These are phyloP conservation scores for Aleadryas rufinucha DNA, from an alignment of 2,113 vertebrate genomes.

Conservation along the genomic window DNA sequence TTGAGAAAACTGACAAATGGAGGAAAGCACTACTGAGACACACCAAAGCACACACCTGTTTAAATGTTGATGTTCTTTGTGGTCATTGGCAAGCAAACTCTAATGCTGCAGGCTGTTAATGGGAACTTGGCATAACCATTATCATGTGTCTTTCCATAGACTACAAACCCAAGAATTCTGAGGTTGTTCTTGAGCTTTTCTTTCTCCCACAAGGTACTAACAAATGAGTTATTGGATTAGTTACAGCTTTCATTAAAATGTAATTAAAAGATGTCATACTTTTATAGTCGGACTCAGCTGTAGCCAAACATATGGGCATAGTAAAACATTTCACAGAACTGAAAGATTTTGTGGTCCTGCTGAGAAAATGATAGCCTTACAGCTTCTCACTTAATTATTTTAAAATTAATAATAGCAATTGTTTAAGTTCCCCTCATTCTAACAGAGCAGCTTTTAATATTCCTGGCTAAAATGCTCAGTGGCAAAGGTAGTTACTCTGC, in stretches of 20 bases:
- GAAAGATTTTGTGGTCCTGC: constrained; percentile 63
- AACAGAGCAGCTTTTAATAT: constrained; percentile 53
- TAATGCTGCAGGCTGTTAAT: background rate
- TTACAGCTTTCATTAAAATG: constrained; percentile 60
- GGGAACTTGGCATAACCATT: background rate
- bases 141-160: background rate
- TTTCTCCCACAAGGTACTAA: constrained; percentile 32
- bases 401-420: constrained; percentile 71
- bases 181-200: background rate
- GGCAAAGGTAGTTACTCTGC: background rate
- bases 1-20: background rate
- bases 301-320: constrained; percentile 64
- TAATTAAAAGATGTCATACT: constrained; percentile 70
- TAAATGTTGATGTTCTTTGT: background rate
- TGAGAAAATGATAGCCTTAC: constrained; percentile 67
- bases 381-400: constrained; percentile 65
- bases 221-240: constrained; percentile 55
- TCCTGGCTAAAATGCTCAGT: constrained; percentile 50
- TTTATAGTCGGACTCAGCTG: constrained; percentile 66
- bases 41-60: background rate
- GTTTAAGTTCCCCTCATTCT: constrained; percentile 50
- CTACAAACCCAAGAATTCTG: background rate
- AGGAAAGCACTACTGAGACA: background rate
- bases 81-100: background rate
- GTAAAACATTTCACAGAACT: constrained; percentile 55